Conservation (phyloP, 2,888 invertebrate species). For the Synergus umbraculus region DNA sequence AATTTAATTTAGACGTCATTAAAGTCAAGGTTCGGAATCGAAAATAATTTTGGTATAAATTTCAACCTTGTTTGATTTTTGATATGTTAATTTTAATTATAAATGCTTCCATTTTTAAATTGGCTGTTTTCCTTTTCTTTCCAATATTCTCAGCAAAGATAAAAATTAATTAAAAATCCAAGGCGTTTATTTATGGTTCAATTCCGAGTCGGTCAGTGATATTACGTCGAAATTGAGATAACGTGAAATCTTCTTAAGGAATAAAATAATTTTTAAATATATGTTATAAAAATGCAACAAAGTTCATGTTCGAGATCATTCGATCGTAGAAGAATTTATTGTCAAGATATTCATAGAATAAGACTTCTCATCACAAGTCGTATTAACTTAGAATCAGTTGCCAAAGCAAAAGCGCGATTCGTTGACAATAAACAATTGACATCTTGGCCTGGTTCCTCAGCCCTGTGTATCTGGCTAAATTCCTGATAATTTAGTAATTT, state of each 20-base stretch:
- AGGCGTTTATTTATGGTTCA: background rate
- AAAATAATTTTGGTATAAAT: too few species aligned
- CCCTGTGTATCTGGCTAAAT: slow-evolving; percentile 50
- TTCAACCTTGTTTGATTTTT: too few species aligned
- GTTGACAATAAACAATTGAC: slow-evolving; percentile 53
- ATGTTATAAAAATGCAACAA: background rate
- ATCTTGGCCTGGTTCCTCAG: slow-evolving; percentile 50
- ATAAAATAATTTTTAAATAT: background rate
- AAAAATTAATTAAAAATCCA: background rate
- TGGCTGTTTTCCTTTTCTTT: too few species aligned
- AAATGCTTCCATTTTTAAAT: too few species aligned
- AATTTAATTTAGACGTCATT: too few species aligned
- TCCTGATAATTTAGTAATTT: slow-evolving; percentile 41
- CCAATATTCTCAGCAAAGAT: background rate
- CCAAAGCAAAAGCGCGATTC: slow-evolving; percentile 20
- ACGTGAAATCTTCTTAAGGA: background rate
- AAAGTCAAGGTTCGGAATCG: too few species aligned
- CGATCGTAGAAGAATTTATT: slow-evolving; percentile 18
- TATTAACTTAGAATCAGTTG: background rate
- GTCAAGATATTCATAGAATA: background rate
- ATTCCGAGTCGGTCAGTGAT: background rate
- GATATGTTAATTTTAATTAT: too few species aligned
- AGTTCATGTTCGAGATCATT: background rate
- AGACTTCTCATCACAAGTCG: slow-evolving; percentile 23
- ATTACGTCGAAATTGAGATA: background rate